Percentiles rank a stretch among this genome's conserved stretches.
These are phyloP conservation scores for Amblyjoppa fuscipennis DNA, from an alignment of 2,888 invertebrate species.

Conservation along the genomic window DNA sequence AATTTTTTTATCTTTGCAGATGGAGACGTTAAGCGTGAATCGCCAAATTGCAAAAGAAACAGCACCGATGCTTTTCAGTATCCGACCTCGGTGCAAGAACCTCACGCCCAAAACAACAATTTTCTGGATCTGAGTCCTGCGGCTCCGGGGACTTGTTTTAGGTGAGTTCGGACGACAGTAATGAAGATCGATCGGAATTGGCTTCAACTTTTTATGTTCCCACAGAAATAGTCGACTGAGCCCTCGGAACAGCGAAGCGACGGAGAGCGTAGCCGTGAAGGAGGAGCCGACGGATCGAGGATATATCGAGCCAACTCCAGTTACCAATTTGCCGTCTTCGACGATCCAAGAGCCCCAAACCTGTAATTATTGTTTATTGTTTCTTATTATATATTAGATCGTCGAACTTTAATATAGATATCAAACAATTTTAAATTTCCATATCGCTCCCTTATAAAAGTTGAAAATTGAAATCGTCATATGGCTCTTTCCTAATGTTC, in stretches of 20 bases:
- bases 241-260: conserved; percentile 70
- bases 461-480: too few species aligned
- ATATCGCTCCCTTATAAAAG: too few species aligned
- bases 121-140: conserved; percentile 77
- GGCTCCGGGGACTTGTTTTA: conserved; percentile 74
- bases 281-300: conserved; percentile 80
- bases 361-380: conserved; percentile 70
- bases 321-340: conserved; percentile 73
- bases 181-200: neutral
- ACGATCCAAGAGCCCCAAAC: conserved; percentile 74
- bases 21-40: conserved; percentile 77
- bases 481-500: too few species aligned
- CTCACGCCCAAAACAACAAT: conserved; percentile 70
- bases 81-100: conserved; percentile 68
- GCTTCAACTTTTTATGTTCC: conserved; percentile 26
- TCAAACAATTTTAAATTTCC: neutral
- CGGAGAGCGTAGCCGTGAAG: conserved; percentile 78
- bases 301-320: conserved; percentile 76
- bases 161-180: conserved; percentile 69
- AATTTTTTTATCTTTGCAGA: conserved; percentile 30
- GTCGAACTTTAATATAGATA: neutral
- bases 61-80: conserved; percentile 73
- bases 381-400: neutral
- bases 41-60: conserved; percentile 74
- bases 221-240: conserved; percentile 71